Conservation (phyloP, 2,797 vertebrate genomes). For the Ispidina lecontei region DNA sequence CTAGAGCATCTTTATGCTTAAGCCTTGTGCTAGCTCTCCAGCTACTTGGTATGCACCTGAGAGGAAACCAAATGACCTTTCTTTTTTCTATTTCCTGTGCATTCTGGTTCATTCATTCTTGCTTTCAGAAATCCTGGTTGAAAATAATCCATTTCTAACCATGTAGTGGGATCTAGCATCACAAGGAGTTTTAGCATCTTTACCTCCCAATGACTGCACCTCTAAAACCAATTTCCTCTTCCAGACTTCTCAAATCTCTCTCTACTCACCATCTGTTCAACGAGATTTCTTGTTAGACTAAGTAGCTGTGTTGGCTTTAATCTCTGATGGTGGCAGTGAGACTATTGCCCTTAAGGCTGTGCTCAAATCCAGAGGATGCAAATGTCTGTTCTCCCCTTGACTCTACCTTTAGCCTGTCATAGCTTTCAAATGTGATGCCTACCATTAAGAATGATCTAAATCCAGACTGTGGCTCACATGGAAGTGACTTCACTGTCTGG, state of each 20-base stretch:
- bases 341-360: constrained; percentile 11
- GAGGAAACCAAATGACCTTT: not conserved
- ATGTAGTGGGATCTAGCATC: not conserved
- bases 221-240: constrained; percentile 13
- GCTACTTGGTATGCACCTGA: not conserved
- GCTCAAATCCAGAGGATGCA: constrained; percentile 29
- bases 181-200: not conserved
- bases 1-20: not conserved
- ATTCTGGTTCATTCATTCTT: not conserved
- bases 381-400: not conserved
- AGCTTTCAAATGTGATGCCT: not conserved
- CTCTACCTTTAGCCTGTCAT: not conserved
- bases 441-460: not conserved
- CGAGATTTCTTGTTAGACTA: constrained; percentile 26
- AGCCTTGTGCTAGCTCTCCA: not conserved
- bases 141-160: not conserved
- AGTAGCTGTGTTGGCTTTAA: constrained; percentile 32
- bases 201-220: not conserved
- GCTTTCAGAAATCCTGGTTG: not conserved
- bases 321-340: not conserved
- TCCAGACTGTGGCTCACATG: not conserved
- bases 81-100: not conserved
- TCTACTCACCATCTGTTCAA: constrained; percentile 33
- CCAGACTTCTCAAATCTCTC: constrained; percentile 4
- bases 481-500: not conserved